These are phyloP conservation scores for Budorcas taxicolor DNA, from an alignment of 2,113 vertebrate genomes.

Conservation along the genomic window DNA sequence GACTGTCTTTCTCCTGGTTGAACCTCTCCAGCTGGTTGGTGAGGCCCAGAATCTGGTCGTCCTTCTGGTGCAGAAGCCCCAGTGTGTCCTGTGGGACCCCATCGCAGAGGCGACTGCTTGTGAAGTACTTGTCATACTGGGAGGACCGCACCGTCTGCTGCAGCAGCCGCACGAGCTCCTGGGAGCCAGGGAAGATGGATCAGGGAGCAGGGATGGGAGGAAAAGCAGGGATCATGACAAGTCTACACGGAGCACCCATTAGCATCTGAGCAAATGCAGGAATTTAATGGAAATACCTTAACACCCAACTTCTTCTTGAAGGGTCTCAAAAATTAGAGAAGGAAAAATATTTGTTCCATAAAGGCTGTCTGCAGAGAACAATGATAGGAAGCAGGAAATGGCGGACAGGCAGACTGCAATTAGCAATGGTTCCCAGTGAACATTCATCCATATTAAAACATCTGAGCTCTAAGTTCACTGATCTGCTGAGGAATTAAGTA, in stretches of 20 bases:
- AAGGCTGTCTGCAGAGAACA: background rate
- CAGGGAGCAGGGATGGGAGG: too few relatives aligned
- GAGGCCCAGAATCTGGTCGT: constrained; percentile 88
- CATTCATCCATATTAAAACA: background rate
- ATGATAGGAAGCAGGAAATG: constrained; percentile 25
- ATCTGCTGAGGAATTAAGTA: background rate
- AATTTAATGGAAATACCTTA: background rate
- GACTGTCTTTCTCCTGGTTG: constrained; percentile 87
- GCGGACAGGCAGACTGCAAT: background rate
- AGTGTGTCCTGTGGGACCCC: constrained; percentile 69
- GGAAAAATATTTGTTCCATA: background rate
- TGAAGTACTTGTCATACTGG: constrained; percentile 86
- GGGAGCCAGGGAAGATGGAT: background rate
- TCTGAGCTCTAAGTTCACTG: background rate
- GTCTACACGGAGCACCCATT: rapidly evolving
- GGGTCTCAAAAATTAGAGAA: background rate
- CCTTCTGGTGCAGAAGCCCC: constrained; percentile 85
- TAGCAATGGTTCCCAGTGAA: background rate
- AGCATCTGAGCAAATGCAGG: background rate
- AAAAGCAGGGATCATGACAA: background rate
- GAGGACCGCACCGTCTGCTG: constrained; percentile 95
- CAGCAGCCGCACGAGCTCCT: constrained; percentile 95
- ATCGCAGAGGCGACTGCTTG: constrained; percentile 61
- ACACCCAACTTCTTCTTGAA: constrained; percentile 16
- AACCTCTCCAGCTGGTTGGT: constrained; percentile 89